Evolutionary conservation across 1,140 invertebrate species (phyloP), one percentile per base, ranked within the genome.

Genomic region (Listronotus bonariensis): DNA sequence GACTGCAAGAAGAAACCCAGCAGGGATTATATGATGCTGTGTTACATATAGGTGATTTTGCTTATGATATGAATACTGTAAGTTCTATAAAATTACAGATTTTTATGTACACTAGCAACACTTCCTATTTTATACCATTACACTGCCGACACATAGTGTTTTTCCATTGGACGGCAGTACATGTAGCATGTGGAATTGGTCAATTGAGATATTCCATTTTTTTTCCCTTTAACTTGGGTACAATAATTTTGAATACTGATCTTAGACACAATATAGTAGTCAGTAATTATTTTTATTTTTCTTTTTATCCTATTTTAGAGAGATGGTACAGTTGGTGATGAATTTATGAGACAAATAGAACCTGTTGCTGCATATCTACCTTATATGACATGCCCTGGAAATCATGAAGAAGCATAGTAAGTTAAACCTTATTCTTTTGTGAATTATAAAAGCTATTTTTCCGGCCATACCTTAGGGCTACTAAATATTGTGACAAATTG

Each of bases 21-120:
- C 80, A 82, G 32, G 89, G 86, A n/a, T 79, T 87, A 68, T 96
- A 93, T 78, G 93, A 98, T 82, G 85, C 91, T 65, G 88, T 95
- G 57, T 82, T 98, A 48, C 96, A 98, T 82, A 92, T 96, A 63
- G 96, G 95, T 0, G 95, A 97, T 84, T 93, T 98, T 83, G 96
- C 95, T 0, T 99, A 98, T 81, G 92, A 98, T 78, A 92, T 99
- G 91, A 81, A 95, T 80, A 82, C 86, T 1, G 87, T 88, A 81
- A 81, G 8, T 26, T 26, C 10, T 18, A 18, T 31, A 5, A 4
- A 49, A 26, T 7, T 12, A 8, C n/a, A 9, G 3, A 14, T 31
- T 46, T n/a, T n/a, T n/a, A n/a, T n/a, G n/a, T n/a, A n/a, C n/a
- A n/a, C n/a, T n/a, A n/a, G n/a, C n/a, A n/a, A n/a, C n/a, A n/a